These are phyloP conservation scores for Onychomys leucogaster DNA, from an alignment of 2,797 vertebrate species.

Conservation along the genomic window DNA sequence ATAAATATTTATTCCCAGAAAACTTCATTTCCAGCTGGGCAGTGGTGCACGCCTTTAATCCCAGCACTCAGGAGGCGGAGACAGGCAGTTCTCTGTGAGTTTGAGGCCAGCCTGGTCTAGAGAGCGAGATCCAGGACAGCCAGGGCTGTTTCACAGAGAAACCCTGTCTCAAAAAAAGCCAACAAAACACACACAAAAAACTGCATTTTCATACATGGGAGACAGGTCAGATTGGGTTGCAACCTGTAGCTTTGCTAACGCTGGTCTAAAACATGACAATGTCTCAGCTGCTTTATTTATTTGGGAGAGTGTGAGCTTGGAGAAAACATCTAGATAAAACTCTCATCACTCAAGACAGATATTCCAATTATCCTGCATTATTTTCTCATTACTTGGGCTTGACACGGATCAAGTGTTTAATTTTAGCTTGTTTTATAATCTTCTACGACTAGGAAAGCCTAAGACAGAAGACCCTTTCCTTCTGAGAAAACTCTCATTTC, in stretches of 20 bases:
- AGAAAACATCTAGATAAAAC: slow-evolving; percentile 56
- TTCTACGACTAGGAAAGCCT: slow-evolving; percentile 1
- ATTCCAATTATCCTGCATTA: slow-evolving; percentile 41
- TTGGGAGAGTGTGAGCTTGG: slow-evolving; percentile 4
- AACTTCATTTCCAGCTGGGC: slow-evolving; percentile 11
- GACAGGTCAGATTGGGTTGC: not conserved
- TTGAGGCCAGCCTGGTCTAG: too few species aligned
- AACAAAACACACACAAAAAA: not conserved
- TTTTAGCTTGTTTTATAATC: slow-evolving; percentile 7
- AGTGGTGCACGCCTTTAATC: not conserved
- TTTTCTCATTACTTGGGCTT: slow-evolving; percentile 17
- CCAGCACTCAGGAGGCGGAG: not conserved
- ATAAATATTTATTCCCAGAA: slow-evolving; percentile 26
- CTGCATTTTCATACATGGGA: slow-evolving; percentile 45
- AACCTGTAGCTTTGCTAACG: not conserved
- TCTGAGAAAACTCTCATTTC: slow-evolving; percentile 55
- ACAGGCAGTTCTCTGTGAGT: not conserved
- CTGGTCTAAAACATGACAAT: slow-evolving; percentile 13
- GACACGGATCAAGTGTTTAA: not conserved
- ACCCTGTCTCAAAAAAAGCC: not conserved
- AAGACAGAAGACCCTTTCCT: slow-evolving; percentile 43
- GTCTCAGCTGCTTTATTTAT: slow-evolving; percentile 48
- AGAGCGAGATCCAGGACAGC: not conserved
- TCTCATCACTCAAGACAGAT: slow-evolving; percentile 14
- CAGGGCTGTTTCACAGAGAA: not conserved